A percentile compares a stretch with the other conserved stretches of the same genome.
Conservation (phyloP, 2,797 vertebrate species). For the Poecilia wingei region DNA sequence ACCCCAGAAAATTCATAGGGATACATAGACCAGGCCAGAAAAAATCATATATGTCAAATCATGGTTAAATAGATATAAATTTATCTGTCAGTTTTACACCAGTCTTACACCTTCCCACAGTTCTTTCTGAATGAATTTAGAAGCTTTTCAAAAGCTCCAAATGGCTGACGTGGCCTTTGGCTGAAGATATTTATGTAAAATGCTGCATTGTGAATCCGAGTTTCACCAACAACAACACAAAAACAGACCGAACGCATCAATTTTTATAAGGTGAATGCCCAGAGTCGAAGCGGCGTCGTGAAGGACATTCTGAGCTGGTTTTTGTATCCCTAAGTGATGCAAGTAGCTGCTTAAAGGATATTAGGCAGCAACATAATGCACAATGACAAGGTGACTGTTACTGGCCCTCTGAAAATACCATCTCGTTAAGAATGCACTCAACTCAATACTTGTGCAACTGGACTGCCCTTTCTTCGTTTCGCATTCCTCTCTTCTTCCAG, state of each 20-base stretch:
- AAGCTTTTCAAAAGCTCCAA: not conserved
- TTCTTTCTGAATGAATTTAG: not conserved
- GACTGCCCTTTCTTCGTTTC: not conserved
- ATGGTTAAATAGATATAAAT: too few species aligned
- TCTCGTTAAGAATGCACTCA: conserved; percentile 37
- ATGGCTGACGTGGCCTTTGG: not conserved
- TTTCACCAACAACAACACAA: conserved; percentile 1
- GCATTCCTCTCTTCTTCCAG: conserved; percentile 17
- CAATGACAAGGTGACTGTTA: conserved; percentile 61
- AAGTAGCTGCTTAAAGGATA: conserved; percentile 44
- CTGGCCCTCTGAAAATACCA: conserved; percentile 42
- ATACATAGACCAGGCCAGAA: too few species aligned
- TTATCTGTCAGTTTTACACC: not conserved
- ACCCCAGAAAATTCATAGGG: too few species aligned
- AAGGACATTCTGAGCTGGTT: conserved; percentile 48
- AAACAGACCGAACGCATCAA: conserved; percentile 15
- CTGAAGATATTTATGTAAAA: not conserved
- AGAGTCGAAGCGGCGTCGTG: conserved; percentile 19
- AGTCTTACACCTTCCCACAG: not conserved
- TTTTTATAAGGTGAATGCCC: conserved; percentile 18
- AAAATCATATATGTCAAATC: too few species aligned
- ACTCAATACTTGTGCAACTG: conserved; percentile 20
- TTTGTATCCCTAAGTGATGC: conserved; percentile 17
- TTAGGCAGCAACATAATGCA: conserved; percentile 38
- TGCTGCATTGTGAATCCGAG: not conserved